Conservation (phyloP, 2,888 invertebrate genomes). For the Uloborus plumipes region DNA sequence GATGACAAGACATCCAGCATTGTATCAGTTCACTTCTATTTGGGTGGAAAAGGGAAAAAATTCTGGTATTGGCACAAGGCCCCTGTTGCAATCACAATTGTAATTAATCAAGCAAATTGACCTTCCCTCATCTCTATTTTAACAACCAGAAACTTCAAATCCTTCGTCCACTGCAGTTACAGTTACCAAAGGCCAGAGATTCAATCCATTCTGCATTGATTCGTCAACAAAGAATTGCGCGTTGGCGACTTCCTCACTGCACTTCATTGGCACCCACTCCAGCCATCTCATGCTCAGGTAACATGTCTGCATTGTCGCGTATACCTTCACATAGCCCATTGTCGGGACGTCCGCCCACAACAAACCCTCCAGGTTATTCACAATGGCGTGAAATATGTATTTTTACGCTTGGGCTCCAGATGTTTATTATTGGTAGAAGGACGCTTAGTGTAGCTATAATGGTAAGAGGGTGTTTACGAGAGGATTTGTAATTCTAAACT, state of each 20-base stretch:
- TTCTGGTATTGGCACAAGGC: too few species aligned
- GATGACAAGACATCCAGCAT: too few species aligned
- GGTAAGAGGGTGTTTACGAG: slow-evolving; percentile 48
- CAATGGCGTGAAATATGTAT: slow-evolving; percentile 58
- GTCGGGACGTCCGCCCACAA: slow-evolving; percentile 46
- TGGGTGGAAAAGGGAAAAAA: too few species aligned
- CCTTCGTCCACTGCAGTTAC: too few species aligned
- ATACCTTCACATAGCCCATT: slow-evolving; percentile 8
- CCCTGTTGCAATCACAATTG: too few species aligned
- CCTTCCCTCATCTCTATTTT: too few species aligned
- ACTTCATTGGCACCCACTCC: too few species aligned
- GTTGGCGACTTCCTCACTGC: slow-evolving; percentile 9
- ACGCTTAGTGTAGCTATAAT: slow-evolving; percentile 47
- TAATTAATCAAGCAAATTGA: too few species aligned
- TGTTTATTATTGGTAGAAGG: slow-evolving; percentile 29
- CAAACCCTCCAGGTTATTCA: background rate
- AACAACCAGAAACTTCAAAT: too few species aligned
- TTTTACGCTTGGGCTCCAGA: slow-evolving; percentile 43
- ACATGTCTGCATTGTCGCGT: too few species aligned
- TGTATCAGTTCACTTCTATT: too few species aligned
- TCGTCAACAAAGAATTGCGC: background rate
- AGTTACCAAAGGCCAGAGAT: background rate
- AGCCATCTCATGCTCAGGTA: too few species aligned
- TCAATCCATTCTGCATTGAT: background rate
- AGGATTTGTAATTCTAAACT: slow-evolving; percentile 34